phyloP scores from a whole-genome alignment of 1,140 invertebrate species.

The Macrostomum lignano region DNA sequence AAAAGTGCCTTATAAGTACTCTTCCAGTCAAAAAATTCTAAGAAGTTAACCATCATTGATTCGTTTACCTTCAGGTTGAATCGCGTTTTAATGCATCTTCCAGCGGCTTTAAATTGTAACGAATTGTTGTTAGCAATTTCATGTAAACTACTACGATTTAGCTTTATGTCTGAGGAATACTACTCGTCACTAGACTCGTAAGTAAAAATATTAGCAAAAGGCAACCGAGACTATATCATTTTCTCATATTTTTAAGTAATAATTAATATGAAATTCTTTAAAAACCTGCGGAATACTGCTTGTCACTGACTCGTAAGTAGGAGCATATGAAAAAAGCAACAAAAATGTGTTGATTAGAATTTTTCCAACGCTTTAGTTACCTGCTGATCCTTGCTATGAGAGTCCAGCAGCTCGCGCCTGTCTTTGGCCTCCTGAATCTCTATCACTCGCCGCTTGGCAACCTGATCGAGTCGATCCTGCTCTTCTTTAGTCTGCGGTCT shows the following conservation, averaged over 20 bases:
- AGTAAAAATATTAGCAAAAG: too few relatives aligned
- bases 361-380: background rate
- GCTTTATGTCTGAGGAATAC: too few relatives aligned
- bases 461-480: constrained; percentile 13
- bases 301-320: background rate
- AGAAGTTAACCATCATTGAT: too few relatives aligned
- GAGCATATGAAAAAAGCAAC: constrained; percentile 1
- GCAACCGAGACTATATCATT: background rate
- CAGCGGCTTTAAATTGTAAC: too few relatives aligned
- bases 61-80: too few relatives aligned
- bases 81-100: too few relatives aligned
- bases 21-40: too few relatives aligned
- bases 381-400: background rate
- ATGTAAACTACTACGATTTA: too few relatives aligned
- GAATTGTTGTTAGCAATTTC: too few relatives aligned
- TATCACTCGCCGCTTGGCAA: constrained; percentile 13
- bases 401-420: too few relatives aligned
- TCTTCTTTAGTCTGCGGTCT: constrained; percentile 11
- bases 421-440: constrained; percentile 16
- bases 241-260: background rate
- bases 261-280: background rate
- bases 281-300: background rate
- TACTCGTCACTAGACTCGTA: too few relatives aligned
- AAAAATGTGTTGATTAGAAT: constrained; percentile 3
- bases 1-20: too few relatives aligned